Evolutionary conservation across 1,140 invertebrate species (phyloP).

Genomic region (Arion vulgaris): DNA sequence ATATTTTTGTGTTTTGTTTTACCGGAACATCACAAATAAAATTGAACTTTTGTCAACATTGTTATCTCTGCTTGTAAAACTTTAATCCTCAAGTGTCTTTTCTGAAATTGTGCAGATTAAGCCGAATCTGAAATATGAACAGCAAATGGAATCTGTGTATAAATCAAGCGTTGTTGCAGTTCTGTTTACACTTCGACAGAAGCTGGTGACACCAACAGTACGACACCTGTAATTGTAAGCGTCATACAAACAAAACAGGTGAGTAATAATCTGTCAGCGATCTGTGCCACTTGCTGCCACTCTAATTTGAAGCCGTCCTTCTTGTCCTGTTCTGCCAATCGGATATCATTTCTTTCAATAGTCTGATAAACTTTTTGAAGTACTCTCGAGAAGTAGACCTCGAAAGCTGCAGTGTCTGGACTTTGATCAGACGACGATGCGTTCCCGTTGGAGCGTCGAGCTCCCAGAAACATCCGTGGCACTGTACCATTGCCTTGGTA

Average conservation of each 20-base stretch:
- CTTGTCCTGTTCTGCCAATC: constrained; percentile 80
- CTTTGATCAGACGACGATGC: constrained; percentile 28
- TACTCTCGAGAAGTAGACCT: constrained; percentile 78
- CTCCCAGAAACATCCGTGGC: constrained; percentile 4
- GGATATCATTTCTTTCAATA: constrained; percentile 81
- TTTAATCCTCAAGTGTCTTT: too few relatives aligned
- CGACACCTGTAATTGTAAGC: constrained; percentile 48
- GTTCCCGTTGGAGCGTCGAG: constrained; percentile 30
- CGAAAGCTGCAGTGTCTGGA: constrained; percentile 61
- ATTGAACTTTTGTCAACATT: too few relatives aligned
- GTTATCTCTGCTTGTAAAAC: too few relatives aligned
- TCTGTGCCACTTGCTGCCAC: constrained; percentile 85
- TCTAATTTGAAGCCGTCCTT: constrained; percentile 80
- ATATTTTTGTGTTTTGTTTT: too few relatives aligned
- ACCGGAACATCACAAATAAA: too few relatives aligned
- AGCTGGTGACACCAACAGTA: constrained; percentile 43
- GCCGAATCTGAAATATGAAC: background rate
- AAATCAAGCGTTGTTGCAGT: background rate
- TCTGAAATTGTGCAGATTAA: background rate
- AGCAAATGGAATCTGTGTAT: background rate
- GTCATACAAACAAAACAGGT: constrained; percentile 75
- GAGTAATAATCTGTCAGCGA: constrained; percentile 79
- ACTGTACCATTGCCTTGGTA: constrained; percentile 32
- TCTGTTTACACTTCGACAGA: constrained; percentile 28
- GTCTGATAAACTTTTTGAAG: constrained; percentile 80